A percentile compares a stretch with the other conserved stretches of the same genome.
phyloP scores from a whole-genome alignment of 2,888 invertebrate genomes.

The Leucophenga montana region DNA sequence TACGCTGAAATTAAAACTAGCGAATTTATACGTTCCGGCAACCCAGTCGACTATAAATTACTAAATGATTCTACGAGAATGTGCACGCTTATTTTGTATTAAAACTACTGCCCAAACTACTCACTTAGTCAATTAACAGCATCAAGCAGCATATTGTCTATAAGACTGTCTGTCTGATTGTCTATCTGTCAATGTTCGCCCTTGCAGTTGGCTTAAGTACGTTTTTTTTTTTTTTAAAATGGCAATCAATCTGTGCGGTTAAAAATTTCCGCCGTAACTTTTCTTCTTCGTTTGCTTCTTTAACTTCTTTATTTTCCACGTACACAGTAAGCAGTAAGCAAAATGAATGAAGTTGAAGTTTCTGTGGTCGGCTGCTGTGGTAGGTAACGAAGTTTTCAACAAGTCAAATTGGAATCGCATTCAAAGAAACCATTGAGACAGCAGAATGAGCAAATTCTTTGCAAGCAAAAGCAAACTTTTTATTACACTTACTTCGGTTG shows the following conservation, averaged over 20 bases:
- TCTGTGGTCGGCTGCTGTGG: conserved; percentile 16
- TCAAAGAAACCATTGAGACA: conserved; percentile 44
- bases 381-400: conserved; percentile 22
- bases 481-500: conserved; percentile 51
- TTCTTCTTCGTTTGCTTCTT: neutral
- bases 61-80: conserved; percentile 55
- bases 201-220: conserved; percentile 44
- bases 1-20: neutral
- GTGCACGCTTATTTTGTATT: conserved; percentile 44
- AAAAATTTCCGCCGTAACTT: conserved; percentile 21
- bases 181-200: neutral
- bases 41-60: conserved; percentile 46
- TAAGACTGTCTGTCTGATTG: neutral
- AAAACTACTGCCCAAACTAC: conserved; percentile 40
- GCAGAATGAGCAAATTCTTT: too few species aligned
- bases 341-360: conserved; percentile 40
- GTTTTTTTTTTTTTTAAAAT: conserved; percentile 61
- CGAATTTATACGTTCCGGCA: neutral
- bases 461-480: neutral
- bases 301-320: neutral
- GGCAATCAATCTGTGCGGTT: conserved; percentile 58
- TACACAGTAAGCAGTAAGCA: neutral
- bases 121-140: conserved; percentile 56
- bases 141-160: conserved; percentile 14
- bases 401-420: conserved; percentile 54